Evolutionary conservation across 2,888 invertebrate species (phyloP), one percentile per base, ranked within the genome.

Genomic region (Caradrina kadenii): DNA sequence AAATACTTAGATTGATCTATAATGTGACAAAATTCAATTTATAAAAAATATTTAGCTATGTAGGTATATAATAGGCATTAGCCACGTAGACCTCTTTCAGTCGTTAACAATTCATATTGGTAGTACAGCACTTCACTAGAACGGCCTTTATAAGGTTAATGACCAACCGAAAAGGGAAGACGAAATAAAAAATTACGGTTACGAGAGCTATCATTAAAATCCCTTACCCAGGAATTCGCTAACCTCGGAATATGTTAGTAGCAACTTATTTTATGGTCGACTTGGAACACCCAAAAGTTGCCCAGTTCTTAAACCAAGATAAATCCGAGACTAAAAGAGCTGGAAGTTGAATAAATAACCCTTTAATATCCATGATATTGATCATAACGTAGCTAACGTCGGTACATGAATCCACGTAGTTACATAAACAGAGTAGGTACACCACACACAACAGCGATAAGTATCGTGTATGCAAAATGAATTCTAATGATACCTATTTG

Each of bases 381-480:
- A 83, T 81, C 77, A 80, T 81, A 77, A 79, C 73, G 67, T 80
- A 26, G 2, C 26, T 4, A 77, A 80, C 75, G 61, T 71, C 61
- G 77, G 69, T 84, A 77, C 83, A 81, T 79, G 82, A 80, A 81
- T 84, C 81, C 68, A 73, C 78, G 77, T 79, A 84, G 80, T 86
- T 82, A 85, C 83, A 81, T 85, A 85, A 88, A 87, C 87, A 83
- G 79, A 83, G 77, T 78, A 77, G 56, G 69, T 78, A 78, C 66
- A 78, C 76, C 80, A 53, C 80, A 80, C 82, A 82, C 82, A 81
- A 74, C 79, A 76, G 80, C 83, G 88, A 86, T 86, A 87, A 87
- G 87, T 86, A 86, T 84, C 85, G 83, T 81, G 84, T 87, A 83
- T 86, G 88, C 80, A 88, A 84, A 87, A 87, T 88, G 88, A 90